Conservation (phyloP, 2,888 invertebrate species). For the Trachelus tabidus region DNA sequence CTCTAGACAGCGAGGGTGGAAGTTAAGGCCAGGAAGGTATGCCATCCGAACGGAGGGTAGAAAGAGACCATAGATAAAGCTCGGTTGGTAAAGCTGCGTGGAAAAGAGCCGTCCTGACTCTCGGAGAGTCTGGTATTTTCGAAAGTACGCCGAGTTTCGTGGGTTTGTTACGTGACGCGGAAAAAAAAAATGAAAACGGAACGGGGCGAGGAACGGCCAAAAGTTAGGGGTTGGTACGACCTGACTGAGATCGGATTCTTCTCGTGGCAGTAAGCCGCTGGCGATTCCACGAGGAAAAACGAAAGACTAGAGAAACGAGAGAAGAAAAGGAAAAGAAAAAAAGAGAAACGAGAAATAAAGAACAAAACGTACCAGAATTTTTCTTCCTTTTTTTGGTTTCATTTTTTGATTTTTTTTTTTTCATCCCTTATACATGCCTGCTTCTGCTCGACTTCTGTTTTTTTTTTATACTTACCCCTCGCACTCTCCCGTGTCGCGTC, state of each 20-base stretch:
- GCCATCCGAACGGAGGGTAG: constrained; percentile 14
- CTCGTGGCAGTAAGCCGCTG: constrained; percentile 4
- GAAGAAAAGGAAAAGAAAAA: neutral
- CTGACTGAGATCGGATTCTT: neutral
- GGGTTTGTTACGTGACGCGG: constrained; percentile 14
- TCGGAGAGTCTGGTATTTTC: constrained; percentile 22
- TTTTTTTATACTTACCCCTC: neutral
- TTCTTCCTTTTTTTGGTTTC: neutral
- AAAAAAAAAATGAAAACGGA: constrained; percentile 16
- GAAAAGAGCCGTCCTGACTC: neutral
- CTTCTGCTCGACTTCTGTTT: neutral
- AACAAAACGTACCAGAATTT: constrained; percentile 11
- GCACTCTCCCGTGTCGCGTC: neutral
- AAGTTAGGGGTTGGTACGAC: neutral
- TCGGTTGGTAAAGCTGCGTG: neutral
- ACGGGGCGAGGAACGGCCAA: neutral
- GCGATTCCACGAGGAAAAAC: neutral
- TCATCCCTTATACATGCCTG: constrained; percentile 1
- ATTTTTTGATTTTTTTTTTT: constrained; percentile 6
- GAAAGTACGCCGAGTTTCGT: constrained; percentile 19
- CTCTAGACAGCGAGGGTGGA: neutral
- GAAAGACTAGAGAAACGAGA: neutral
- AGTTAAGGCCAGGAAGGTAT: neutral
- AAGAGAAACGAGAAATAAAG: constrained; percentile 6
- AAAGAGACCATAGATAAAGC: constrained; percentile 15